Evolutionary conservation across 2,888 invertebrate species (phyloP).

Genomic region (Clanis bilineata): DNA sequence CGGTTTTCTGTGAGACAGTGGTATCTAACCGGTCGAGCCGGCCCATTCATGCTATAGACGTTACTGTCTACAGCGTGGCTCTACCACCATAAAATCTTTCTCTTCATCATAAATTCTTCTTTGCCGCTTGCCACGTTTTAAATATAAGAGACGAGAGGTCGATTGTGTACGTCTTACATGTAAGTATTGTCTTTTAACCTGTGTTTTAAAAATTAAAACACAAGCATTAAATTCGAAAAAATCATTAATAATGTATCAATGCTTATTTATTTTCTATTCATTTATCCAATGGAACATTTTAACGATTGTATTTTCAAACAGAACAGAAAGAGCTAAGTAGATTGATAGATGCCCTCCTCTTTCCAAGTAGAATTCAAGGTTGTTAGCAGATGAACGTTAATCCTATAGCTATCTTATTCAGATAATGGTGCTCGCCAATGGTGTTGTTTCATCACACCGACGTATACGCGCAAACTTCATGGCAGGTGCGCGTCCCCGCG

Average conservation of each 20-base stretch:
- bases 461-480: conserved; percentile 59
- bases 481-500: conserved; percentile 52
- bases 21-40: too few relatives aligned
- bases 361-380: conserved; percentile 63
- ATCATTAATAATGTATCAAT: neutral
- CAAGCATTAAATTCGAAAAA: neutral
- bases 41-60: too few relatives aligned
- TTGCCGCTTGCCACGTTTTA: neutral
- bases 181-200: neutral
- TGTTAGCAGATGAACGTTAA: conserved; percentile 42
- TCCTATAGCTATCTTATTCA: conserved; percentile 49
- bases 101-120: too few relatives aligned
- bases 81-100: too few relatives aligned
- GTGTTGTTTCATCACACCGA: conserved; percentile 46
- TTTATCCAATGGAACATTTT: conserved; percentile 37
- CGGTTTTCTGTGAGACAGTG: too few relatives aligned
- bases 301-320: conserved; percentile 62
- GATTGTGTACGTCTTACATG: neutral
- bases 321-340: conserved; percentile 61
- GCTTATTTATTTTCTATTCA: conserved; percentile 30
- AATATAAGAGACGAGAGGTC: neutral
- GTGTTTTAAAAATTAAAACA: neutral
- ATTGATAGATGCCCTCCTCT: conserved; percentile 52
- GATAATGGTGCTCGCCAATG: conserved; percentile 24
- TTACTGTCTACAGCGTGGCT: too few relatives aligned